Conservation (phyloP, 1,140 invertebrate species). For the Octopus sinensis region DNA sequence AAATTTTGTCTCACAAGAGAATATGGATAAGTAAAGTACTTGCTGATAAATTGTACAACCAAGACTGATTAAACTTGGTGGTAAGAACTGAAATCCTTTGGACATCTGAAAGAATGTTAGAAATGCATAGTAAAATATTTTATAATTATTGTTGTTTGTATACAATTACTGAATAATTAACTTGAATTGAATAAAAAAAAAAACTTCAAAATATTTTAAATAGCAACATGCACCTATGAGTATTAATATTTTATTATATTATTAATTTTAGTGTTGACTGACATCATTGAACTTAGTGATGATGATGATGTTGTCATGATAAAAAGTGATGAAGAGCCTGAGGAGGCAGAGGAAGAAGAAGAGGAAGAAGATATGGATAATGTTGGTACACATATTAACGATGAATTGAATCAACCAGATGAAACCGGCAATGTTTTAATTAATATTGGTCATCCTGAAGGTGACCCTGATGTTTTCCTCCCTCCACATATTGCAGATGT, state of each 20-base stretch:
- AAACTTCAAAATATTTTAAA: slow-evolving; percentile 11
- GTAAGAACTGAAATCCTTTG: too few species aligned
- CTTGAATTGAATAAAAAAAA: slow-evolving; percentile 11
- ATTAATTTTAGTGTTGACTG: neutral
- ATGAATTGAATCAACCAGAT: slow-evolving; percentile 85
- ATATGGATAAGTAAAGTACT: too few species aligned
- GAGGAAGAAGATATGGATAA: slow-evolving; percentile 68
- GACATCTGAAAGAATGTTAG: too few species aligned
- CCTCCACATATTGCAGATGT: slow-evolving; percentile 86
- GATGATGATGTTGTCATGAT: slow-evolving; percentile 57
- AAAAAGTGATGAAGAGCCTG: slow-evolving; percentile 39
- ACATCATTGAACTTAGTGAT: slow-evolving; percentile 54
- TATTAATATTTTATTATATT: neutral
- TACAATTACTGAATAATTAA: neutral
- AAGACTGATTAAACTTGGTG: too few species aligned
- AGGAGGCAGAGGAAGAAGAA: slow-evolving; percentile 39
- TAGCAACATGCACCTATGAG: slow-evolving; percentile 10
- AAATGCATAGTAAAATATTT: too few species aligned
- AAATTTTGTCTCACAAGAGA: too few species aligned
- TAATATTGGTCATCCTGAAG: slow-evolving; percentile 91
- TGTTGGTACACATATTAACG: slow-evolving; percentile 57
- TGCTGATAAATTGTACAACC: too few species aligned
- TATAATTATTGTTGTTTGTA: too few species aligned
- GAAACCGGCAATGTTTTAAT: slow-evolving; percentile 87
- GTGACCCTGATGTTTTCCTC: slow-evolving; percentile 89